phyloP scores from a whole-genome alignment of 2,797 vertebrate species.

The Morelia viridis region DNA sequence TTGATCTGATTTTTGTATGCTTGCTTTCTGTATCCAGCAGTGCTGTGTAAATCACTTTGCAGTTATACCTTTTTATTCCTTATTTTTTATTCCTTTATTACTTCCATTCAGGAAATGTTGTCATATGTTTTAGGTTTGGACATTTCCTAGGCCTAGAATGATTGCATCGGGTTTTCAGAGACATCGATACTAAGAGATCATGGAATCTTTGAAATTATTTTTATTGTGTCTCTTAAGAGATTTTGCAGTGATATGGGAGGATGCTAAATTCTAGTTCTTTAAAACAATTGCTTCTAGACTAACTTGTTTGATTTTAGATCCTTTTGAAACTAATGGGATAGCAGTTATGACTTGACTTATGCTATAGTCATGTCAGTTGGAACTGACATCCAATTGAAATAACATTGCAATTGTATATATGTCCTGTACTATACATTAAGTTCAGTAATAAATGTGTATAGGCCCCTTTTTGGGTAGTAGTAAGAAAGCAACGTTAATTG shows the following conservation, averaged over 20 bases:
- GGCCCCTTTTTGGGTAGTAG: background rate
- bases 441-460: background rate
- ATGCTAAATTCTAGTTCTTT: conserved; percentile 20
- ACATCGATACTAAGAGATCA: background rate
- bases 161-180: background rate
- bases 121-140: background rate
- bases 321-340: background rate
- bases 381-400: background rate
- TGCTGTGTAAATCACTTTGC: background rate
- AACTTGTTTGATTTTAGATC: background rate
- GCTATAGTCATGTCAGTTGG: background rate
- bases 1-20: too few species aligned
- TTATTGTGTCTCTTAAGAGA: background rate
- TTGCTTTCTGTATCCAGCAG: background rate
- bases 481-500: background rate
- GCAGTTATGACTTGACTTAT: background rate
- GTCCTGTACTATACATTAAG: background rate
- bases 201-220: background rate
- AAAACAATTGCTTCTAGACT: conserved; percentile 24
- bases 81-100: background rate
- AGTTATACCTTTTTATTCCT: background rate
- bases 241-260: background rate
- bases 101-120: background rate
- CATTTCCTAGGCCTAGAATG: background rate
- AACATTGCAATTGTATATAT: background rate